Conservation (phyloP, 2,888 invertebrate genomes). For the Hydroisotoma schaefferi region DNA sequence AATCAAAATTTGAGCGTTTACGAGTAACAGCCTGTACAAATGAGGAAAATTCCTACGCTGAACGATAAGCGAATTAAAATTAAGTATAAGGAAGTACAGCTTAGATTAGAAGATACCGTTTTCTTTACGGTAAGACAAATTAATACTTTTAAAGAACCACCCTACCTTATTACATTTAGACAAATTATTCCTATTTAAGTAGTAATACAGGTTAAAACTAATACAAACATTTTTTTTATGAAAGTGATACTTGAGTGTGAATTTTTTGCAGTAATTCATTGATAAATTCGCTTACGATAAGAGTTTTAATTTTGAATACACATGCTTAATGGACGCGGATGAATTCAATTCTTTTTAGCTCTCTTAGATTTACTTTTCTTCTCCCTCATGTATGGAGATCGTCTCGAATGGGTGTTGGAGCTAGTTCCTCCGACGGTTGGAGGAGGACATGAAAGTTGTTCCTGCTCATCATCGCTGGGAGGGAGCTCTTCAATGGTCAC, state of each 20-base stretch:
- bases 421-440: conserved; percentile 19
- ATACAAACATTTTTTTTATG: not conserved
- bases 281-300: too few species aligned
- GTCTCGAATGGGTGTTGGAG: conserved; percentile 26
- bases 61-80: too few species aligned
- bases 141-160: too few species aligned
- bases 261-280: not conserved
- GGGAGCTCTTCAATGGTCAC: conserved; percentile 47
- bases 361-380: conserved; percentile 37
- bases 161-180: too few species aligned
- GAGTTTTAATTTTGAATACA: not conserved
- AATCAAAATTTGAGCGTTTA: too few species aligned
- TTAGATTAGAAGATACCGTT: too few species aligned
- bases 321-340: too few species aligned
- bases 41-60: too few species aligned
- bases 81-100: too few species aligned
- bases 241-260: not conserved
- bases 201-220: not conserved
- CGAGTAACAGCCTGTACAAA: too few species aligned
- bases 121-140: too few species aligned
- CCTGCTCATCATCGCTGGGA: conserved; percentile 44
- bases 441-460: conserved; percentile 11
- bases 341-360: conserved; percentile 42
- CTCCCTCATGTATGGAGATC: conserved; percentile 26
- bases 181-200: too few species aligned